Evolutionary conservation across 2,113 vertebrate genomes (phyloP), one percentile per base, ranked within the genome.

Genomic region (Lathamus discolor): DNA sequence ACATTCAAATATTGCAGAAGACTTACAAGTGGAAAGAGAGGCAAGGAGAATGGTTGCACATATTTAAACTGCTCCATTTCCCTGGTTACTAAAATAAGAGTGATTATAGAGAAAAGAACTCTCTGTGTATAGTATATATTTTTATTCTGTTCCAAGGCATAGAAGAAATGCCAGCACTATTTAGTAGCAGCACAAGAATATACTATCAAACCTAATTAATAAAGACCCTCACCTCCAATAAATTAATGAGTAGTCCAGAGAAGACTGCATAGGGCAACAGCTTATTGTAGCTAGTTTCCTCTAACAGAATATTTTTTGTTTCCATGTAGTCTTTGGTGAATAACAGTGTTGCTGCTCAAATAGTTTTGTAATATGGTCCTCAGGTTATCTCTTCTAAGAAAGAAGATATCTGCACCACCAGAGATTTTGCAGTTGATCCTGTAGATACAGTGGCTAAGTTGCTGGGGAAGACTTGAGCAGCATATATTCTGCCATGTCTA

Each of bases 1-100:
- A 97, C 96, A 98, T 97, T 97, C 95, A 98, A 97, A 97, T 95
- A 93, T 13, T 93, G 74, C 93, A 54, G 68, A 90, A 95, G 80
- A 95, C 76, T 92, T 92, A 81, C 17, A 92, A 96, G 57, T 66
- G 44, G 28, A 84, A 57, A 90, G 55, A 74, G 66, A 83, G 35
- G 92, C 46, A 29, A 93, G 74, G 62, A 95, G 92, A 84, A 92
- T 75, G 55, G 90, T 31, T 90, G 31, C 37, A 88, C 52, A 39
- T 90, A 93, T 83, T 95, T 90, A 95, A 96, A 97, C 92, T 55
- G 67, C 59, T 83, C 39, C 63, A 82, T 95, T 96, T 83, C 93
- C 85, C 95, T 86, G 85, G 82, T 90, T 94, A 95, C 90, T 88
- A 86, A 93, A 93, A 84, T 55, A 72, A 77, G 74, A 80, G 17